phyloP scores from a whole-genome alignment of 2,888 invertebrate species.

The Cryptocephalus primarius region DNA sequence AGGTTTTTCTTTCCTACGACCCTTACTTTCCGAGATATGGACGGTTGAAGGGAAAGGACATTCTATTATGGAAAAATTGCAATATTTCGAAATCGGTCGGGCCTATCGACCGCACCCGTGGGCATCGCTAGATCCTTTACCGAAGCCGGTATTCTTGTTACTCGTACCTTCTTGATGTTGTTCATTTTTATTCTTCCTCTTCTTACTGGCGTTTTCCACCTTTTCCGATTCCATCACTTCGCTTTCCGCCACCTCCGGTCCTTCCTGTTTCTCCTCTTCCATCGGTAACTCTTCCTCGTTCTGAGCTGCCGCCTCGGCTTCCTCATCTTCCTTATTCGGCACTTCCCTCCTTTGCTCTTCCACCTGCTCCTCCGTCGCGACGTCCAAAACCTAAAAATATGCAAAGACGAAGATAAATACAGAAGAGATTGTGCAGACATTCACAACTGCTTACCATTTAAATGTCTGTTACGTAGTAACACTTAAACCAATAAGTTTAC shows the following conservation, averaged over 20 bases:
- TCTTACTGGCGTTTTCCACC: constrained; percentile 32
- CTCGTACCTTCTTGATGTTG: constrained; percentile 33
- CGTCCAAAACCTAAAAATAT: constrained; percentile 47
- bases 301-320: constrained; percentile 36
- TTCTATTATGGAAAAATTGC: too few relatives aligned
- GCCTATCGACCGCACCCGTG: too few relatives aligned
- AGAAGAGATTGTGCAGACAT: background rate
- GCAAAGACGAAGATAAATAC: too few relatives aligned
- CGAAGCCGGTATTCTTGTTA: too few relatives aligned
- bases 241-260: constrained; percentile 37
- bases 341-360: constrained; percentile 44
- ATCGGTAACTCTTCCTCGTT: background rate
- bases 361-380: constrained; percentile 76
- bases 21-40: too few relatives aligned
- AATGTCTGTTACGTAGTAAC: too few relatives aligned
- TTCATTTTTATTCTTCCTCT: constrained; percentile 39
- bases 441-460: too few relatives aligned
- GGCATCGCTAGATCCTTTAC: too few relatives aligned
- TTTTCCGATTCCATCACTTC: constrained; percentile 36
- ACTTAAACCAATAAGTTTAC: too few relatives aligned
- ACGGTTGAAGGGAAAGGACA: too few relatives aligned
- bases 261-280: constrained; percentile 43
- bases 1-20: too few relatives aligned
- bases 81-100: too few relatives aligned
- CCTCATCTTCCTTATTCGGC: constrained; percentile 43